Evolutionary conservation across 2,797 vertebrate genomes (phyloP), one percentile per base, ranked within the genome.

Genomic region (Syngnathus rostellatus): DNA sequence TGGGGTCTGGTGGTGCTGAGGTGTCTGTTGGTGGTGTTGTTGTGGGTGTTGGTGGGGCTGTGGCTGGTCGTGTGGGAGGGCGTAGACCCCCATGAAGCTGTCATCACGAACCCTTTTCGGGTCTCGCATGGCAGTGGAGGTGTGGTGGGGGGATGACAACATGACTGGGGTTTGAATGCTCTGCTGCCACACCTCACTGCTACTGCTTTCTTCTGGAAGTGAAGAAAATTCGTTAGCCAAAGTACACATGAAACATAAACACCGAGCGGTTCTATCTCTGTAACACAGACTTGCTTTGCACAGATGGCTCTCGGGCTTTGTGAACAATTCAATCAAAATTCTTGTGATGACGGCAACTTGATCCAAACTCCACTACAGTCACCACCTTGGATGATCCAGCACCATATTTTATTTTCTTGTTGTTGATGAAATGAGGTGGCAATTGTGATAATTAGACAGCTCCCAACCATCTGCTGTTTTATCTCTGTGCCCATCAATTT

Each of bases 111-210:
- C 91, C 83, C 96, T 90, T 88, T 99, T 99, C 48, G 95, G 93
- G 75, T 99, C 97, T 83, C 97, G 91, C 95, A 98, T 96, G 83
- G 94, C 93, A 1, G 97, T 99, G 76, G 97, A 99, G 71, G 95
- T 98, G 77, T 98, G 94, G 76, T 98, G 97, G 31, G 96, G 97
- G 2, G 95, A 95, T 72, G 96, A 94, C 92, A 98, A 89, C 95
- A 98, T 98, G 83, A 98, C 93, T 0, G 96, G 96, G 2, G 95
- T 98, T 87, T 94, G 95, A 91, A 98, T 91, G 69, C 89, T 91
- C 86, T 97, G 97, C 78, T 98, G 86, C 96, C 96, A 98, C 87
- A 96, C 92, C 58, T 96, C 94, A 37, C 94, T 94, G 77, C 94
- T 95, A 88, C 95, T 97, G 83, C 89, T 92, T 83, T 99, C 97